phyloP scores from a whole-genome alignment of 2,113 vertebrate genomes.

The Austrofundulus limnaeus region DNA sequence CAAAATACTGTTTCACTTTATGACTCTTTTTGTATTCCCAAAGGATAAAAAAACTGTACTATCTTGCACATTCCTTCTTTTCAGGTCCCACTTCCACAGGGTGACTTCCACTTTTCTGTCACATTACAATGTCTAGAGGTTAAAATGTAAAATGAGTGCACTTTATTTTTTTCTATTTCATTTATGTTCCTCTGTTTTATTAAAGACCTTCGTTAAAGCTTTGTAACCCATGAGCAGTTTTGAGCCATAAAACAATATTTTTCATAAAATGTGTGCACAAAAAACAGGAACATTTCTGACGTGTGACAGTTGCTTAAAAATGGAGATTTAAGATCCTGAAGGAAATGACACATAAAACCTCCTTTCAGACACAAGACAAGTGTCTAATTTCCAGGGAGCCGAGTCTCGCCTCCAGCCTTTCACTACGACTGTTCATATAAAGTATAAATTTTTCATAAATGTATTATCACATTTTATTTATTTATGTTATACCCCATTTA shows the following conservation, averaged over 20 bases:
- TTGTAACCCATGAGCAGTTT: background rate
- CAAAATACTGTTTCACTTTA: constrained; percentile 48
- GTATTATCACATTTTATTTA: constrained; percentile 48
- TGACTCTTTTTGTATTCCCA: constrained; percentile 42
- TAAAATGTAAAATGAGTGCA: constrained; percentile 23
- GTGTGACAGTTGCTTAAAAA: constrained; percentile 33
- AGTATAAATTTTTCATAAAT: constrained; percentile 36
- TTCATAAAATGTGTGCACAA: constrained; percentile 14
- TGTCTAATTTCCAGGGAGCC: constrained; percentile 51
- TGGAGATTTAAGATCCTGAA: constrained; percentile 35
- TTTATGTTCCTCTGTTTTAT: constrained; percentile 12
- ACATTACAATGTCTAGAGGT: constrained; percentile 52
- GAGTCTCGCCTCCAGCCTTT: constrained; percentile 46
- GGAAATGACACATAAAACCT: constrained; percentile 33
- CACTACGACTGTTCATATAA: constrained; percentile 40
- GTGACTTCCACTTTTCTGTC: constrained; percentile 56
- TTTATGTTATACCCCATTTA: constrained; percentile 53
- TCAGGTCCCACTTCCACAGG: constrained; percentile 49
- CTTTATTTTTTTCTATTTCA: constrained; percentile 4
- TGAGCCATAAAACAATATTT: constrained; percentile 1
- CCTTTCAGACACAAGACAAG: constrained; percentile 45
- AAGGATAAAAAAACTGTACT: constrained; percentile 29
- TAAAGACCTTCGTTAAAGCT: background rate
- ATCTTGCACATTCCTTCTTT: constrained; percentile 19
- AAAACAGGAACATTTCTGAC: constrained; percentile 31